Base-by-base conservation (phyloP, 2,888 invertebrate genomes). In the Scaptomyza cyrtandrae region DNA sequence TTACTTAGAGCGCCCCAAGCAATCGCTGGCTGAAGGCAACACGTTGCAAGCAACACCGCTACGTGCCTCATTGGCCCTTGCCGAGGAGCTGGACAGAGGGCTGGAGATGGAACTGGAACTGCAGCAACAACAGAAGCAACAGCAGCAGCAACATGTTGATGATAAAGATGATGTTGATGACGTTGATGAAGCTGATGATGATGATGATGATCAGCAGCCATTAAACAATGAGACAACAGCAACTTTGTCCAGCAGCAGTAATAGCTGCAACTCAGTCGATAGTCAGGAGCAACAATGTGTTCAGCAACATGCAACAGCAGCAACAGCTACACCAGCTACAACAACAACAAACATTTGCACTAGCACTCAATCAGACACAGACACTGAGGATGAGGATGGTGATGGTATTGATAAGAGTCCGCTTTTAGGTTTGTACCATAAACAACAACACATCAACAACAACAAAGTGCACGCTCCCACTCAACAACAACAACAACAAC, bases 391-490 rank as follows among this genome's bases (percentile, higher is more conserved):
- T 74, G 88, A 82, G 80, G 86, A 88, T 80, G 80, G 83, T 89
- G 81, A 78, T 84, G 86, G 81, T 87, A 88, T 82, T 90, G 84
- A 92, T 89, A 90, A 90, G 88, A 91, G 91, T 91, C 91, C 91
- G 72, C 92, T 92, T 89, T 86, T 91, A 91, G 92, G 92, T 92
- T 92, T 90, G 92, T 92, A 92, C 76, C 79, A 80, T 73, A 73
- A 70, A 71, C 70, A 80, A 67, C 49, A 54, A 62, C 33, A 33
- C 33, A 33, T 10, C 33, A 33, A 33, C 33, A 70, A 71, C 52
- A 56, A 67, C 50, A 39, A 49, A 46, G 53, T 64, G 64, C 70
- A 71, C 45, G 41, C 24, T 33, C 46, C 49, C 50, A 65, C 14
- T 43, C 33, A 52, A 11, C 41, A 37, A 58, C 45, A 52, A 58